Evolutionary conservation across 2,797 vertebrate genomes (phyloP).

Genomic region (Discoglossus pictus): DNA sequence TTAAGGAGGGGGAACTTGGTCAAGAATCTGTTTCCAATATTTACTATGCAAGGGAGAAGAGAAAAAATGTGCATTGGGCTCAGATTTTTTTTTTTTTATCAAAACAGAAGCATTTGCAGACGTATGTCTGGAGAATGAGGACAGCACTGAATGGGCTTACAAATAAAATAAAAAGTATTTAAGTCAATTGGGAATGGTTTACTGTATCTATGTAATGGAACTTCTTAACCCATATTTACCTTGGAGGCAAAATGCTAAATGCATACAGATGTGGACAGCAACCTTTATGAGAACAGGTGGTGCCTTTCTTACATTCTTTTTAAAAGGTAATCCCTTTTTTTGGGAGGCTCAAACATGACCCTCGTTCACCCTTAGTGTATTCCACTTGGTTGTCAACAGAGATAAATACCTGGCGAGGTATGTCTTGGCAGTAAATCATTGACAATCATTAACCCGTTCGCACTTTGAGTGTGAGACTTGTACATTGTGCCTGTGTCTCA

Average conservation of each 20-base stretch:
- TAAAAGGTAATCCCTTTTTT: constrained; percentile 37
- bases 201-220: constrained; percentile 34
- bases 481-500: constrained; percentile 8
- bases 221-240: constrained; percentile 47
- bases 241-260: constrained; percentile 48
- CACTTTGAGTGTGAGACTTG: constrained; percentile 20
- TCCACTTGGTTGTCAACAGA: constrained; percentile 45
- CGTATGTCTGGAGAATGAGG: constrained; percentile 44
- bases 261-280: constrained; percentile 49
- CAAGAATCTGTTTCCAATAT: constrained; percentile 53
- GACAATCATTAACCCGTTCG: constrained; percentile 41
- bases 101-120: constrained; percentile 51
- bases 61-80: constrained; percentile 50
- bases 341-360: constrained; percentile 51
- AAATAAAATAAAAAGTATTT: constrained; percentile 13
- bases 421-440: constrained; percentile 46
- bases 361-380: constrained; percentile 46
- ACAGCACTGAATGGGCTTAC: constrained; percentile 23
- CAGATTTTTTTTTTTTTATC: constrained; percentile 35
- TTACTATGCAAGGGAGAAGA: constrained; percentile 50
- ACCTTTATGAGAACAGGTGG: constrained; percentile 52
- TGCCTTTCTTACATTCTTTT: constrained; percentile 49
- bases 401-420: constrained; percentile 40
- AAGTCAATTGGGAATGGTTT: constrained; percentile 25
- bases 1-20: constrained; percentile 47